A percentile compares a stretch with the other conserved stretches of the same genome.
Conservation (phyloP, 2,888 invertebrate genomes). For the Halictus ligatus region DNA sequence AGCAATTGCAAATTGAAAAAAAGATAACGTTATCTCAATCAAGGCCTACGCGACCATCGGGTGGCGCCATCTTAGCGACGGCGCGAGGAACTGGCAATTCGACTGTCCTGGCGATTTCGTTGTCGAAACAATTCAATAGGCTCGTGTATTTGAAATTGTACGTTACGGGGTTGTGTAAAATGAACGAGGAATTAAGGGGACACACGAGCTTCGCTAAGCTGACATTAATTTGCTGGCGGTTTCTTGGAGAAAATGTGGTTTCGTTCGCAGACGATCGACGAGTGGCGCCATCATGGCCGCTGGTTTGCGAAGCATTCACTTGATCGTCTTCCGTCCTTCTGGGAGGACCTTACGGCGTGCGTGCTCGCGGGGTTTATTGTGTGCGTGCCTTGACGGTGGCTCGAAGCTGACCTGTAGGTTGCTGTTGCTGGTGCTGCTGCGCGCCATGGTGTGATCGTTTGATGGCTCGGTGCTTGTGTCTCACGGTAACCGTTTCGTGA, state of each 20-base stretch:
- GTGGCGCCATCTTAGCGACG: conserved; percentile 50
- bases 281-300: conserved; percentile 66
- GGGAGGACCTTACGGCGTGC: conserved; percentile 60
- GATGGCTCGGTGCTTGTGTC: conserved; percentile 34
- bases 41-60: background rate
- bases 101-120: background rate
- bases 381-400: conserved; percentile 63
- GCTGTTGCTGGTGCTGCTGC: conserved; percentile 44
- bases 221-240: too few relatives aligned
- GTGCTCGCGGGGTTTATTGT: conserved; percentile 60
- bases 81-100: conserved; percentile 17
- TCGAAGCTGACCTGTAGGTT: conserved; percentile 68
- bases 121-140: accelerated
- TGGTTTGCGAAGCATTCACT: conserved; percentile 46
- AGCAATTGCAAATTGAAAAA: background rate
- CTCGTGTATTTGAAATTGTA: background rate
- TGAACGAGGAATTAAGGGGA: accelerated
- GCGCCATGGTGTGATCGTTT: conserved; percentile 61
- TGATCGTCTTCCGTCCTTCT: conserved; percentile 63
- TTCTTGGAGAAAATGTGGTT: background rate
- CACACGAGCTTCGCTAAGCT: background rate
- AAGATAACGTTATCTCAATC: conserved; percentile 25
- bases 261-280: background rate
- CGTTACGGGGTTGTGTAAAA: accelerated
- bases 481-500: conserved; percentile 37